Percentiles rank a stretch among this genome's conserved stretches.
Evolutionary conservation across 1,140 invertebrate genomes (phyloP).

Genomic region (Apis dorsata): DNA sequence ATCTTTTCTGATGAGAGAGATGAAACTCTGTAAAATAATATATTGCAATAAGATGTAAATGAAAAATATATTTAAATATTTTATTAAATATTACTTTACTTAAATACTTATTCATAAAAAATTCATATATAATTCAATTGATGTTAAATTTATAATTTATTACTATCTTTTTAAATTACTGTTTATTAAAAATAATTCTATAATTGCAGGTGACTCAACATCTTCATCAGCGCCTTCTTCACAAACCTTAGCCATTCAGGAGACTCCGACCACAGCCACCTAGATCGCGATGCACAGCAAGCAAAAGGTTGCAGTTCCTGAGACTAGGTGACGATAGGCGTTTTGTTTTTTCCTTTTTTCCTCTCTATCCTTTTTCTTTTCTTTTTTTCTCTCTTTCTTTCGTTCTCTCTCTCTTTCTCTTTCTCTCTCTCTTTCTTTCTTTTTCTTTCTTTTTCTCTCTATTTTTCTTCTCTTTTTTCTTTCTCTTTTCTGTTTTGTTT

Average conservation of each 20-base stretch:
- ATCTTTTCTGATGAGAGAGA: neutral
- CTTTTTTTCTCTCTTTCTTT: slow-evolving; percentile 35
- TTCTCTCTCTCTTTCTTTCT: slow-evolving; percentile 37
- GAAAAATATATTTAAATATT: neutral
- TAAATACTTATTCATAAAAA: no score
- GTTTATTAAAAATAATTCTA: neutral
- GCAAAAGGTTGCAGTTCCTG: slow-evolving; percentile 74
- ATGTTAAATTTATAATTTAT: no score
- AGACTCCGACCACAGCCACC: slow-evolving; percentile 71
- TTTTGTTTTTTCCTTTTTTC: slow-evolving; percentile 31
- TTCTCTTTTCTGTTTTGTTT: slow-evolving; percentile 22
- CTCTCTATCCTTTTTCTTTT: neutral
- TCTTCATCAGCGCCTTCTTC: slow-evolving; percentile 70
- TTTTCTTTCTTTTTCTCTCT: slow-evolving; percentile 18
- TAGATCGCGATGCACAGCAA: slow-evolving; percentile 61
- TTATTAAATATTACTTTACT: no score
- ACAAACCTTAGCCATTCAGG: slow-evolving; percentile 70
- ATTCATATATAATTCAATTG: no score
- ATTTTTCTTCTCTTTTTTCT: neutral
- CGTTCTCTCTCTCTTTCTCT: slow-evolving; percentile 39
- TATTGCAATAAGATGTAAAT: neutral
- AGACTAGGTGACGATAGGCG: slow-evolving; percentile 71
- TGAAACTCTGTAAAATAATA: neutral
- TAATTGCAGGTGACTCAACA: slow-evolving; percentile 71
- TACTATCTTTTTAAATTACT: neutral